Evolutionary conservation across 2,888 invertebrate genomes (phyloP).

Genomic region (Melinaea marsaeus): DNA sequence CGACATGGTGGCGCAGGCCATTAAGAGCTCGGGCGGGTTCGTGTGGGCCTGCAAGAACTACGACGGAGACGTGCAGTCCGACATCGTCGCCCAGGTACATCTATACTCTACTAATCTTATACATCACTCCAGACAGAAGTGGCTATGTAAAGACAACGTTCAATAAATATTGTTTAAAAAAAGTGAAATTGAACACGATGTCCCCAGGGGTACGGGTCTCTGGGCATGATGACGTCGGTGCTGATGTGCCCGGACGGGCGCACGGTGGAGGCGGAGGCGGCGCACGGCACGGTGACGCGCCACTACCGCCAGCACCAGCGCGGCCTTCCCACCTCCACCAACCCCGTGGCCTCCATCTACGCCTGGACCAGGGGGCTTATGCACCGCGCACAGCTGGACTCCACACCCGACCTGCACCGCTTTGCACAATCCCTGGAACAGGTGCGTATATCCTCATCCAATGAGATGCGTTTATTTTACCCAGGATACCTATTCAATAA

Average conservation of each 20-base stretch:
- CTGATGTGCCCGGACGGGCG: conserved; percentile 90
- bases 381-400: conserved; percentile 90
- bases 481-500: background rate
- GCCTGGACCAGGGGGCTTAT: conserved; percentile 93
- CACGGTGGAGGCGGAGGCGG: conserved; percentile 94
- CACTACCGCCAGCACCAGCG: conserved; percentile 93
- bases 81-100: conserved; percentile 85
- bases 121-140: no score
- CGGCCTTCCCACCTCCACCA: conserved; percentile 91
- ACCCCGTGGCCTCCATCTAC: conserved; percentile 94
- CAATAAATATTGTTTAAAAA: no score
- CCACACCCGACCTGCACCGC: conserved; percentile 83
- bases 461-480: background rate
- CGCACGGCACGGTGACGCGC: conserved; percentile 94
- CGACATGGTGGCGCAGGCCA: conserved; percentile 92
- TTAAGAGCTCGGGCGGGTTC: conserved; percentile 91
- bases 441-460: conserved; percentile 42
- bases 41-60: conserved; percentile 97
- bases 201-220: conserved; percentile 84
- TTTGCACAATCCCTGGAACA: conserved; percentile 86
- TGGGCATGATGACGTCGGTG: conserved; percentile 95
- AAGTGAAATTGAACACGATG: background rate
- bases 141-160: no score
- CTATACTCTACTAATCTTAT: no score
- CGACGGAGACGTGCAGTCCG: conserved; percentile 94